phyloP scores from a whole-genome alignment of 2,888 invertebrate genomes.

The Hololepta plana region DNA sequence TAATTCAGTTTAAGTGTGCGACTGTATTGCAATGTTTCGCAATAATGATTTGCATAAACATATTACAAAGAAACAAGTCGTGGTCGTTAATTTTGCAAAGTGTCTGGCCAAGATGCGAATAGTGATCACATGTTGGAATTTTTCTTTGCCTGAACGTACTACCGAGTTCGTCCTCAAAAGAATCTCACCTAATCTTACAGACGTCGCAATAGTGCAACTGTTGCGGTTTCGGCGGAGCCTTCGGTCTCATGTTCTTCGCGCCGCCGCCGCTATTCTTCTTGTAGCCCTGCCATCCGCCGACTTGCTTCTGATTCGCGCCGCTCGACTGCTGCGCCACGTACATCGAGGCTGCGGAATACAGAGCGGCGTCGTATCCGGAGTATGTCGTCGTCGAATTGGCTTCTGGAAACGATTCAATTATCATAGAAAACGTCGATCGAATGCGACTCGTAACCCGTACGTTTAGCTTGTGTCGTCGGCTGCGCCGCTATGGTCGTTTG shows the following conservation, averaged over 20 bases:
- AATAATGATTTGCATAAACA: too few species aligned
- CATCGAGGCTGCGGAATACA: constrained; percentile 90
- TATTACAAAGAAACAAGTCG: constrained; percentile 1
- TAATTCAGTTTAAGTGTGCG: not conserved
- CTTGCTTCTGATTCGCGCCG: constrained; percentile 27
- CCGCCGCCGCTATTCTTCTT: constrained; percentile 33
- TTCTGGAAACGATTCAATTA: too few species aligned
- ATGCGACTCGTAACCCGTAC: constrained; percentile 27
- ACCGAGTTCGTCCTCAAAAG: too few species aligned
- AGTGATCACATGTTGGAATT: too few species aligned
- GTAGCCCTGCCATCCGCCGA: constrained; percentile 42
- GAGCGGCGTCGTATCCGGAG: constrained; percentile 87
- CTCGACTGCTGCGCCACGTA: constrained; percentile 70
- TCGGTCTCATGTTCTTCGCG: constrained; percentile 45
- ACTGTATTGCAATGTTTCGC: too few species aligned
- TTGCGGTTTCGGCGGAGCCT: constrained; percentile 77
- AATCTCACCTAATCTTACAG: constrained; percentile 77
- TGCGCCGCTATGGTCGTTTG: constrained; percentile 38
- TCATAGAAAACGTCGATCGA: too few species aligned
- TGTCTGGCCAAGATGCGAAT: too few species aligned
- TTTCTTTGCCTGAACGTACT: too few species aligned
- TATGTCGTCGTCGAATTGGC: constrained; percentile 48
- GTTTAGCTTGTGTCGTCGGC: constrained; percentile 35
- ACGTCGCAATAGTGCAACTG: constrained; percentile 97
- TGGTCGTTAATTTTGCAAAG: too few species aligned